These are phyloP conservation scores for Gallinago stenura DNA, from an alignment of 2,797 vertebrate species.

Conservation along the genomic window DNA sequence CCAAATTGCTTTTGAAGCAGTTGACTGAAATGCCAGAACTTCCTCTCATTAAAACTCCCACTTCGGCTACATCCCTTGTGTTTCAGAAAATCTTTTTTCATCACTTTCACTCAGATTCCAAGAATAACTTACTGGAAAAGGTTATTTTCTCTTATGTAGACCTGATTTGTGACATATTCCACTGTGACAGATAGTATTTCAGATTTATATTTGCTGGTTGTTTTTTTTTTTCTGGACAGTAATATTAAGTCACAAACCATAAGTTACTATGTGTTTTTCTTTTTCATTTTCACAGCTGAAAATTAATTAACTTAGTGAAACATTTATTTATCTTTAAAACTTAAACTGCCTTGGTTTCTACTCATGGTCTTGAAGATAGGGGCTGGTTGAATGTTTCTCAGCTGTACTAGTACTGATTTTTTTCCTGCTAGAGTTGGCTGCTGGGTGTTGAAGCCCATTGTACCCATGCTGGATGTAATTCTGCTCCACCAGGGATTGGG, in stretches of 20 bases:
- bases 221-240: not conserved
- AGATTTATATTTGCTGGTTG: not conserved
- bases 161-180: not conserved
- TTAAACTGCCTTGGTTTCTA: not conserved
- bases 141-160: not conserved
- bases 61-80: not conserved
- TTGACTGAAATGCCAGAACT: slow-evolving; percentile 35
- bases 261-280: not conserved
- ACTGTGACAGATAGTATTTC: not conserved
- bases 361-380: not conserved
- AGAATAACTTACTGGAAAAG: not conserved
- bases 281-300: not conserved
- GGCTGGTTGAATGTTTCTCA: not conserved
- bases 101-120: not conserved
- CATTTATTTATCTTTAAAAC: not conserved
- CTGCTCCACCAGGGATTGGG: not conserved
- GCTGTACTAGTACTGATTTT: not conserved
- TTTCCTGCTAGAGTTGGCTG: not conserved
- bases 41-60: slow-evolving; percentile 13
- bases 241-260: not conserved
- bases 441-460: not conserved
- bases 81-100: not conserved
- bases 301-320: not conserved
- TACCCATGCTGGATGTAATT: not conserved
- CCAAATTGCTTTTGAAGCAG: not conserved